These are phyloP conservation scores for Nerophis ophidion DNA, from an alignment of 2,113 vertebrate species.

Conservation along the genomic window DNA sequence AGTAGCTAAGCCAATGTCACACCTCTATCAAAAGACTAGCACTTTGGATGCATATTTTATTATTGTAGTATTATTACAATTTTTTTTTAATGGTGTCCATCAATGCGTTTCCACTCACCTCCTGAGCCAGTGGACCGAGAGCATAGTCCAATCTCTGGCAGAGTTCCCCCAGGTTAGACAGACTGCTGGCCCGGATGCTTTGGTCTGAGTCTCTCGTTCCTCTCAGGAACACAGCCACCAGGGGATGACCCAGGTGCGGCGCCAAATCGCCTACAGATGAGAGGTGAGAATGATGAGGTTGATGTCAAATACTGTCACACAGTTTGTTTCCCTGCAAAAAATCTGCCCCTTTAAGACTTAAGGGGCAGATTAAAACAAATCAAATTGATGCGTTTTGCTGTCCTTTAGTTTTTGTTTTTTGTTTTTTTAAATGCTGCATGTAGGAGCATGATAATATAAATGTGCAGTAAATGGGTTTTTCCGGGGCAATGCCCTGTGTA, in stretches of 20 bases:
- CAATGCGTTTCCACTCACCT: slow-evolving; percentile 69
- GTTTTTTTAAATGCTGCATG: too few relatives aligned
- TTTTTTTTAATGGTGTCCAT: not conserved
- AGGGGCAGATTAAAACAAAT: too few relatives aligned
- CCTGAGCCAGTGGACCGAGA: slow-evolving; percentile 80
- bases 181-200: slow-evolving; percentile 81
- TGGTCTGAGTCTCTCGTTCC: slow-evolving; percentile 75
- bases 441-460: too few relatives aligned
- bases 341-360: too few relatives aligned
- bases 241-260: slow-evolving; percentile 74
- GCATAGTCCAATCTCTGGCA: slow-evolving; percentile 83
- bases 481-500: too few relatives aligned
- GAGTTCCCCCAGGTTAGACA: slow-evolving; percentile 91
- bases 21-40: not conserved
- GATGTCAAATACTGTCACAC: not conserved
- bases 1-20: not conserved
- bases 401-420: too few relatives aligned
- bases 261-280: slow-evolving; percentile 79
- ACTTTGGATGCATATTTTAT: not conserved
- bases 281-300: not conserved
- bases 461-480: too few relatives aligned
- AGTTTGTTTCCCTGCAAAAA: not conserved
- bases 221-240: slow-evolving; percentile 80
- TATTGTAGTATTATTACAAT: not conserved
- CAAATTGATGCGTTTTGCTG: too few relatives aligned